Evolutionary conservation across 2,797 vertebrate species (phyloP), one percentile per base, ranked within the genome.

Genomic region (Propithecus perrieri): DNA sequence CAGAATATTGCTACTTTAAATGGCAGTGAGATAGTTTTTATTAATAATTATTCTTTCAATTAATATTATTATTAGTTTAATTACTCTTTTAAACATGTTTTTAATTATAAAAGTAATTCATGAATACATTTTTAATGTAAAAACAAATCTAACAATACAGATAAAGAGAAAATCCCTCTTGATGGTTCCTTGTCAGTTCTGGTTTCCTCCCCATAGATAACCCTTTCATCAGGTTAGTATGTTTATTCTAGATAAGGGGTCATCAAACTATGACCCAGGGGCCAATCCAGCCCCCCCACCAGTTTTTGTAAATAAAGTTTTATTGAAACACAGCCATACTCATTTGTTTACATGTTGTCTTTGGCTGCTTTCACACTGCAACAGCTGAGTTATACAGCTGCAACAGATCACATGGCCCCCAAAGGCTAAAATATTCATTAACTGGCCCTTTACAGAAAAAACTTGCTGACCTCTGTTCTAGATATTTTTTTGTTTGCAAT

Each of bases 301-400:
- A 26, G 7, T 38, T 87, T 85, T 59, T 48, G 3, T 91, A 85
- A 94, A 91, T 67, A 91, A 88, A 83, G 55, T 92, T 88, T 95
- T 90, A 79, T 81, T 81, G n/a, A 75, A 78, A 74, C 28, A 59
- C 33, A 85, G 15, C 67, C 20, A 30, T 15, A 10, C 1, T 24
- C 59, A 35, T n/a, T 53, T 92, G 38, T 93, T 91, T n/a, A 71
- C 24, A 50, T 48, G 3, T 72, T 50, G 22, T 57, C 79, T 69
- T 14, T 80, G 57, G 14, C 48, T 94, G 43, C 53, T 91, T 53
- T 59, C 26, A 55, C 46, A 24, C 14, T 74, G 0, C 7, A 53
- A 24, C 26, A 67, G 18, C 63, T 24, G 20, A 91, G 46, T 4
- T 18, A 1, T 38, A 1, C 41, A 63, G 46, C 46, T 79, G 8